Conservation (phyloP, 2,888 invertebrate genomes). For the Stenolophus ochropezus region DNA sequence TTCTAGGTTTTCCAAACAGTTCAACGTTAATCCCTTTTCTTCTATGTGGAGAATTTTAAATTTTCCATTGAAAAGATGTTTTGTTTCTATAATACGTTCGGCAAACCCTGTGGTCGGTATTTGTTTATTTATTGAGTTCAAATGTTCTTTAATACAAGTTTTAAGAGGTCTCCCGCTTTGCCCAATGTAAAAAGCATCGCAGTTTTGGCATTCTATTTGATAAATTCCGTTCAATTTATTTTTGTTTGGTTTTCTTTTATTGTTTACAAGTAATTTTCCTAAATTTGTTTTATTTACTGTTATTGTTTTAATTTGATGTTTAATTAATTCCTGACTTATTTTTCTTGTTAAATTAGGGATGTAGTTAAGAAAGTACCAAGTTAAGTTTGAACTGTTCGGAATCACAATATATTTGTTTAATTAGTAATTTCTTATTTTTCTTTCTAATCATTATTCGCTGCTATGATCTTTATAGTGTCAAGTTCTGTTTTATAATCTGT, state of each 20-base stretch:
- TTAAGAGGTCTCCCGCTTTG: constrained; percentile 7
- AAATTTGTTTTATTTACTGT: neutral
- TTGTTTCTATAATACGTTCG: neutral
- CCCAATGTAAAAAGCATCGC: constrained; percentile 20
- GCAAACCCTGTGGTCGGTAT: constrained; percentile 23
- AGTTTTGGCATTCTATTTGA: constrained; percentile 4
- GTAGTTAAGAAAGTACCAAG: neutral
- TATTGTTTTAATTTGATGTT: neutral
- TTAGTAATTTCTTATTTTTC: neutral
- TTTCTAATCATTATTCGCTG: neutral
- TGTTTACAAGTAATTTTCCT: constrained; percentile 4
- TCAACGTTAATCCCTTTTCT: neutral
- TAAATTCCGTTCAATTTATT: neutral
- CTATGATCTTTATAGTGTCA: neutral
- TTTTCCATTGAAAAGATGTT: constrained; percentile 7
- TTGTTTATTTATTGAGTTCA: constrained; percentile 2
- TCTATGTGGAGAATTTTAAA: constrained; percentile 13
- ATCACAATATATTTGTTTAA: neutral
- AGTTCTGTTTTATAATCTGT: neutral
- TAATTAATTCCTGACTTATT: neutral
- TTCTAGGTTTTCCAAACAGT: no score
- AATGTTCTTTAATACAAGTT: neutral
- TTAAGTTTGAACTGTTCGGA: neutral
- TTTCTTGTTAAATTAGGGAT: neutral
- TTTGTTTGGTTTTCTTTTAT: neutral